Evolutionary conservation across 1,140 invertebrate species (phyloP).

Genomic region (honey bee (Apis mellifera)): Amel_HAv3.1 CM009931.2:24537501-24538000

Average conservation of each 20-base stretch:
- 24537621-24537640: slow-evolving; percentile 31
- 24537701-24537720: slow-evolving; percentile 14
- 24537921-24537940: no score
- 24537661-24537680: neutral
- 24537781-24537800: neutral
- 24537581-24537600: slow-evolving; percentile 25
- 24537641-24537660: neutral
- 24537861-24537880: neutral
- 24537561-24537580: slow-evolving; percentile 50
- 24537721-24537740: neutral
- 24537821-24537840: neutral
- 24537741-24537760: neutral
- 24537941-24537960: neutral
- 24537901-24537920: neutral
- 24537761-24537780: neutral
- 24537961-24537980: neutral
- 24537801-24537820: neutral
- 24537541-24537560: slow-evolving; percentile 34
- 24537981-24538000: neutral
- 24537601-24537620: slow-evolving; percentile 5
- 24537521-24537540: slow-evolving; percentile 35
- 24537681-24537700: slow-evolving; percentile 10
- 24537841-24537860: rapidly evolving
- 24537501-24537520: slow-evolving; percentile 8
- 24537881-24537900: neutral